phyloP scores from a whole-genome alignment of 2,888 invertebrate genomes.

The Luperina testacea region DNA sequence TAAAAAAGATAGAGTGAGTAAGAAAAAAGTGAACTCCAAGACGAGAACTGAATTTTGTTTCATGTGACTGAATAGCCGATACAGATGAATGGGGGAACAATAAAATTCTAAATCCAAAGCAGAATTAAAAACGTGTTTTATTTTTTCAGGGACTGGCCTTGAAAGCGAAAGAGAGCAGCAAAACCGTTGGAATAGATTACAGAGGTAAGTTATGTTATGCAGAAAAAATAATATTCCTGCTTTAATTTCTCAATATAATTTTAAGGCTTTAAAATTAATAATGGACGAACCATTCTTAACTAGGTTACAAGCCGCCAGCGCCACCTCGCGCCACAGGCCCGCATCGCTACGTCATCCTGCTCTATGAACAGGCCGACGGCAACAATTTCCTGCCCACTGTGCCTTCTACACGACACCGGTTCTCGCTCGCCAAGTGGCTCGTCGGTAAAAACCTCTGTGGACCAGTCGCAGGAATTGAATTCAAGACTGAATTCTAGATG shows the following conservation, averaged over 20 bases:
- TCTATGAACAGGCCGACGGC: conserved; percentile 86
- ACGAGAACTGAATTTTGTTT: neutral
- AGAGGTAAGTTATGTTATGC: conserved; percentile 75
- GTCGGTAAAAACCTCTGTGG: conserved; percentile 85
- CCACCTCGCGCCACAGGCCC: conserved; percentile 86
- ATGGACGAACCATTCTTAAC: conserved; percentile 11
- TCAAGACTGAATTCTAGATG: conserved; percentile 85
- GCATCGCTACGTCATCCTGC: conserved; percentile 85
- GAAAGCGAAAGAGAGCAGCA: conserved; percentile 81
- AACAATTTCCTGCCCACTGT: conserved; percentile 85
- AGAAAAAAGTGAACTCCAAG: neutral
- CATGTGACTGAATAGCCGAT: no score
- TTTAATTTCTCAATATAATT: neutral
- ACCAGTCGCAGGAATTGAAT: conserved; percentile 83
- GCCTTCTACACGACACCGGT: conserved; percentile 79
- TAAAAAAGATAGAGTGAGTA: no score
- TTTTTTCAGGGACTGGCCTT: conserved; percentile 83
- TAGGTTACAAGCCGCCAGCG: conserved; percentile 86
- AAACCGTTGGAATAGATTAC: conserved; percentile 85
- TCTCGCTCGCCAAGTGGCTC: conserved; percentile 82
- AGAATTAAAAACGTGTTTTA: neutral
- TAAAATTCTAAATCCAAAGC: neutral
- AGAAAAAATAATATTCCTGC: neutral
- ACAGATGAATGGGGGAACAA: neutral
- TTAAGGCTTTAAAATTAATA: neutral